Conservation (phyloP, 2,888 invertebrate genomes). For the Gnatocerus cornutus region DNA sequence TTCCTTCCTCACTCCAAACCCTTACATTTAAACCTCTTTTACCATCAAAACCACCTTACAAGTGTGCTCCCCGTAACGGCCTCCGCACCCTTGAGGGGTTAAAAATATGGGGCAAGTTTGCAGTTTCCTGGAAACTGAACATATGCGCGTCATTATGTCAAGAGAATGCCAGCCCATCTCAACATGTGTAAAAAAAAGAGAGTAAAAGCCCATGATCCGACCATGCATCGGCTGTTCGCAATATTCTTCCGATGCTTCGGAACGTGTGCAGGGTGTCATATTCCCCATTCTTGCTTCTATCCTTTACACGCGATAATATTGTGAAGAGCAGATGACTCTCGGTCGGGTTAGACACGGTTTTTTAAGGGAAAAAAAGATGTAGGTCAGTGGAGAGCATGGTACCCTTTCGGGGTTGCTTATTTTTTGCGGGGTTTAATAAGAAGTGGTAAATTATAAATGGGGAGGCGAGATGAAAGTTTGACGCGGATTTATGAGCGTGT, state of each 20-base stretch:
- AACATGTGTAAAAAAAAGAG: slow-evolving; percentile 45
- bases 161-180: slow-evolving; percentile 56
- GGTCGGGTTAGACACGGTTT: slow-evolving; percentile 39
- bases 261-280: slow-evolving; percentile 40
- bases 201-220: slow-evolving; percentile 55
- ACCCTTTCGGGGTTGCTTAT: slow-evolving; percentile 6
- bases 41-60: slow-evolving; percentile 33
- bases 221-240: slow-evolving; percentile 60
- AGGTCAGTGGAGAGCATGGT: slow-evolving; percentile 36
- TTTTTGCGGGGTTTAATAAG: slow-evolving; percentile 6
- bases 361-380: slow-evolving; percentile 27
- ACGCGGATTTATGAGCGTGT: slow-evolving; percentile 8
- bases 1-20: slow-evolving; percentile 1
- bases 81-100: slow-evolving; percentile 30
- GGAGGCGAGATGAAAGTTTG: slow-evolving; percentile 9
- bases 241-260: slow-evolving; percentile 43
- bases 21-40: no score
- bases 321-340: slow-evolving; percentile 34
- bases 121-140: slow-evolving; percentile 66
- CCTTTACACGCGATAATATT: slow-evolving; percentile 26
- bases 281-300: slow-evolving; percentile 21
- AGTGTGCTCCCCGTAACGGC: slow-evolving; percentile 40
- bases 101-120: slow-evolving; percentile 55
- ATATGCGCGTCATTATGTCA: slow-evolving; percentile 66
- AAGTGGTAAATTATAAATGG: slow-evolving; percentile 14